Evolutionary conservation across 2,797 vertebrate species (phyloP).

Genomic region (Cyprinodon diabolis): DNA sequence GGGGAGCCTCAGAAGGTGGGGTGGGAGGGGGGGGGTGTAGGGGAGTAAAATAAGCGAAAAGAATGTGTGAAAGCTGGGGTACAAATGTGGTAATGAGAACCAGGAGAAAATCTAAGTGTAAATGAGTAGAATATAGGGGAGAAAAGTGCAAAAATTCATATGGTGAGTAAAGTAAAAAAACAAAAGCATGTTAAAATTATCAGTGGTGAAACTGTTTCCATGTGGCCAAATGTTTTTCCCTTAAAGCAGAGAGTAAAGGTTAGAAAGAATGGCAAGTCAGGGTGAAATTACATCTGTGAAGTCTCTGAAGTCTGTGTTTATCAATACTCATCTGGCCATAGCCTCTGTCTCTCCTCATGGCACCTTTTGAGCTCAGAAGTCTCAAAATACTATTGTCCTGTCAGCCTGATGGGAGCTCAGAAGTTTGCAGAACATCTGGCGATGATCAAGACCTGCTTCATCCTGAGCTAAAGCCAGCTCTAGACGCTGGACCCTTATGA

Average conservation of each 20-base stretch:
- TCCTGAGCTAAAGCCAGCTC: conserved; percentile 45
- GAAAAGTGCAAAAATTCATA: conserved; percentile 14
- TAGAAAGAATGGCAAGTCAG: conserved; percentile 18
- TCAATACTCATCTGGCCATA: conserved; percentile 25
- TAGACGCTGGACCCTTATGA: conserved; percentile 43
- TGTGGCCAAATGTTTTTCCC: conserved; percentile 62
- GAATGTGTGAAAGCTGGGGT: conserved; percentile 27
- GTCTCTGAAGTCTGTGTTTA: conserved; percentile 24
- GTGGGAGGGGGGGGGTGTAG: background rate
- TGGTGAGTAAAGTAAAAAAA: conserved; percentile 17
- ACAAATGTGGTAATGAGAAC: conserved; percentile 15
- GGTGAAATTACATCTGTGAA: conserved; percentile 61
- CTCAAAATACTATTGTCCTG: conserved; percentile 22
- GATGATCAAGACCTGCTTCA: conserved; percentile 61
- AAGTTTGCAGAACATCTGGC: conserved; percentile 69
- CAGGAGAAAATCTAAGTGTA: conserved; percentile 8
- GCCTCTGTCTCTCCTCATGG: conserved; percentile 1
- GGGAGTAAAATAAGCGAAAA: conserved; percentile 6
- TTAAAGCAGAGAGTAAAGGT: conserved; percentile 48
- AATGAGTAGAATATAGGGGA: conserved; percentile 10
- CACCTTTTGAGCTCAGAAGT: conserved; percentile 20
- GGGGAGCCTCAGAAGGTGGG: background rate
- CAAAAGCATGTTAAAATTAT: conserved; percentile 68
- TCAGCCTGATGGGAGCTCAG: conserved; percentile 34
- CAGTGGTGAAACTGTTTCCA: conserved; percentile 72